Base-by-base conservation (phyloP, 2,797 vertebrate genomes). In the Tachyglossus aculeatus region DNA sequence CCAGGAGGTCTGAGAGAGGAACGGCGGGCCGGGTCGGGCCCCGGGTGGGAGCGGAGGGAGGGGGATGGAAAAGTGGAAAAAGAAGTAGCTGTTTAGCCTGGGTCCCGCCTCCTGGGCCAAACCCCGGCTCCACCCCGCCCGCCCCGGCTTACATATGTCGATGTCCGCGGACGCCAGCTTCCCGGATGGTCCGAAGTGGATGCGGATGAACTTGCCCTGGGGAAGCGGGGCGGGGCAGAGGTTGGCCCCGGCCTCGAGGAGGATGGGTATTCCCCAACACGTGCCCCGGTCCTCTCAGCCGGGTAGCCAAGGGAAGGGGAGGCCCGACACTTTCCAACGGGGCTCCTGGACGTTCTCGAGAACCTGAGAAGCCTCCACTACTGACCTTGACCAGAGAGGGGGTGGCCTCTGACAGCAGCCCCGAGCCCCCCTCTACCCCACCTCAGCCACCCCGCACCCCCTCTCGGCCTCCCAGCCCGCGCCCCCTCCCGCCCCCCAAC, bases 131-230 rank as follows among this genome's bases (percentile, higher is more conserved):
- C 29, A 12, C 50, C 27, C 38, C 45, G 0, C 14, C 3, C 3
- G 18, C 3, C 36, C 29, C 11, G 54, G 95, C 96, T 95, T 87
- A 98, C 96, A 98, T 85, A 96, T 96, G 63, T 98, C 96, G 31
- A 97, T 95, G 78, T 97, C 96, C 33, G 97, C 87, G 0, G 97
- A 98, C 45, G 97, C 96, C 82, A 97, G 82, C 88, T 98, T 98
- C 51, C 97, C 97, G 0, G 95, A 94, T 13, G 94, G 94, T 40
- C 97, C 96, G 52, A 98, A 98, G 85, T 98, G 96, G 88, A 98
- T 98, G 80, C 96, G 93, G 74, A 99, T 97, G 86, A 97, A 98
- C 84, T 98, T 98, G 53, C 22, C 25, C n/a, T 19, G 33, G 33
- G 7, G 61, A 2, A 4, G 41, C 31, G 4, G 1, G 24, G 8